A percentile compares a stretch with the other conserved stretches of the same genome.
These are phyloP conservation scores for Caenorhabditis elegans DNA, from an alignment of 1,140 invertebrate species.

Conservation along the genomic window WBcel235 BX284605.5:9170001-9170500, in stretches of 20 bases:
- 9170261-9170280: constrained; percentile 41
- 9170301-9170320: constrained; percentile 13
- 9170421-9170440: constrained; percentile 35
- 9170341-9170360: constrained; percentile 46
- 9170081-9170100: constrained; percentile 39
- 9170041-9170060: constrained; percentile 40
- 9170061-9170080: constrained; percentile 34
- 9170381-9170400: constrained; percentile 51
- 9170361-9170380: constrained; percentile 36
- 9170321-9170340: neutral
- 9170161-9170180: neutral
- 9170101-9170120: neutral
- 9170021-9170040: constrained; percentile 50
- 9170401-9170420: constrained; percentile 43
- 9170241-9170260: constrained; percentile 5
- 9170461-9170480: neutral
- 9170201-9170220: constrained; percentile 45
- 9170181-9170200: neutral
- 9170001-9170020: constrained; percentile 43
- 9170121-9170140: constrained; percentile 44
- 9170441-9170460: neutral
- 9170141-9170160: constrained; percentile 49
- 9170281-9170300: constrained; percentile 41
- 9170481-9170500: neutral
- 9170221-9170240: constrained; percentile 47